Base-by-base conservation (phyloP, 2,888 invertebrate genomes). In the Timema cristinae region DNA sequence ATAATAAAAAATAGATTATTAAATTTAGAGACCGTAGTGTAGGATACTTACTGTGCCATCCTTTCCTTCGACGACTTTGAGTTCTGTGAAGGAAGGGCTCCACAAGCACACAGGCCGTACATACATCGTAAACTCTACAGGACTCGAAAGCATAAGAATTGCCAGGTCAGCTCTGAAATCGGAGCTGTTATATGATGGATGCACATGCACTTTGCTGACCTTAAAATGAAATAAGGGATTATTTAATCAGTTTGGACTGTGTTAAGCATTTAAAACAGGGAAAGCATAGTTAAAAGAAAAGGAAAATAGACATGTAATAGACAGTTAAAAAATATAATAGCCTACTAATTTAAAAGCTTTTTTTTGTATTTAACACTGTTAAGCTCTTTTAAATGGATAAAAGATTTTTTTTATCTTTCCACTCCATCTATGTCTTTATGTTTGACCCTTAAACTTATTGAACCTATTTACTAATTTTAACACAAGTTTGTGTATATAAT, bases 61-160 rank as follows among this genome's bases (percentile, higher is more conserved):
- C 77, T 82, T 83, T 13, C 83, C 85, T 49, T 85, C 81, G 68
- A 86, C 82, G 68, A 83, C 81, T 54, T 78, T 80, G 11, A 86
- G 79, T 0, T 83, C 82, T 0, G 79, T 76, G 7, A 61, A 71
- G 67, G 82, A 79, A 50, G 85, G 86, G 0, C 84, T 84, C 88
- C 88, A 89, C n/a, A 89, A 81, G 76, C 90, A 89, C 10, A 88
- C 85, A 0, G 89, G 88, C 49, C 85, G 81, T 66, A 89, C 87
- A 78, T 83, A 85, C 73, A 84, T 84, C 0, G 85, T 84, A 78
- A 85, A 87, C 9, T 82, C 79, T 0, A 86, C 84, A 0, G 82
- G 77, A 66, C 85, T 84, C 0, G 83, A 81, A 52, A 89, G 80
- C 52, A 82, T 82, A 70, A 89, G 79, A n/a, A 89, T 81, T 1